phyloP scores from a whole-genome alignment of 2,113 vertebrate species.

The Dipodomys merriami region DNA sequence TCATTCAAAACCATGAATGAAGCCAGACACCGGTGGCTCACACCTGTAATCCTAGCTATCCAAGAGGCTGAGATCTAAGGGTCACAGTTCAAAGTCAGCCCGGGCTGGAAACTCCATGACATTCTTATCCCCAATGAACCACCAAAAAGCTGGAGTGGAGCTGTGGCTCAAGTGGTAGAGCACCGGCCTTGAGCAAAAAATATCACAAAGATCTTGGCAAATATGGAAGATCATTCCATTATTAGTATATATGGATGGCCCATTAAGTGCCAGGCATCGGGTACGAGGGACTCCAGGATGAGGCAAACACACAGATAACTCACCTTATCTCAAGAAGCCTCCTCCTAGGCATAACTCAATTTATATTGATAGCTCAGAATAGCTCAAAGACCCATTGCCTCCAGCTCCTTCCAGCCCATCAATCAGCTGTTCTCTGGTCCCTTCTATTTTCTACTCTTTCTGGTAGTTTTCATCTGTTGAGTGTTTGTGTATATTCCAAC shows the following conservation, averaged over 20 bases:
- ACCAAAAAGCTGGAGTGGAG: too few species aligned
- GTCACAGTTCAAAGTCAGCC: too few species aligned
- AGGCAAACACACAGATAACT: not conserved
- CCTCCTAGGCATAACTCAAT: slow-evolving; percentile 44
- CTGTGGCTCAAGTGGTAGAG: too few species aligned
- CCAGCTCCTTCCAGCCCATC: slow-evolving; percentile 62
- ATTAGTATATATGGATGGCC: not conserved
- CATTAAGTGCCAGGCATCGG: not conserved
- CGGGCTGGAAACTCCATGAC: too few species aligned
- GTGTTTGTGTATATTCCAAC: slow-evolving; percentile 27
- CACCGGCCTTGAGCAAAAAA: too few species aligned
- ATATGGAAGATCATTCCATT: not conserved
- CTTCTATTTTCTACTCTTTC: slow-evolving; percentile 13
- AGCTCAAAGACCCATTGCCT: slow-evolving; percentile 69
- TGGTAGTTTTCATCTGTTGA: slow-evolving; percentile 29
- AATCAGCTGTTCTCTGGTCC: slow-evolving; percentile 27
- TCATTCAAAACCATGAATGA: not conserved
- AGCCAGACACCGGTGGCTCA: too few species aligned
- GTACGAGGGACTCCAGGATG: not conserved
- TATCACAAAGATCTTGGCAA: slow-evolving; percentile 16
- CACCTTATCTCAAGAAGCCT: not conserved
- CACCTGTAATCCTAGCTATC: too few species aligned
- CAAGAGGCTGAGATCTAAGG: too few species aligned
- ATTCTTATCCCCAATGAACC: too few species aligned
- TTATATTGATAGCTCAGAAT: slow-evolving; percentile 60